Base-by-base conservation (phyloP, 1,140 invertebrate genomes). In the Megathymus violae region DNA sequence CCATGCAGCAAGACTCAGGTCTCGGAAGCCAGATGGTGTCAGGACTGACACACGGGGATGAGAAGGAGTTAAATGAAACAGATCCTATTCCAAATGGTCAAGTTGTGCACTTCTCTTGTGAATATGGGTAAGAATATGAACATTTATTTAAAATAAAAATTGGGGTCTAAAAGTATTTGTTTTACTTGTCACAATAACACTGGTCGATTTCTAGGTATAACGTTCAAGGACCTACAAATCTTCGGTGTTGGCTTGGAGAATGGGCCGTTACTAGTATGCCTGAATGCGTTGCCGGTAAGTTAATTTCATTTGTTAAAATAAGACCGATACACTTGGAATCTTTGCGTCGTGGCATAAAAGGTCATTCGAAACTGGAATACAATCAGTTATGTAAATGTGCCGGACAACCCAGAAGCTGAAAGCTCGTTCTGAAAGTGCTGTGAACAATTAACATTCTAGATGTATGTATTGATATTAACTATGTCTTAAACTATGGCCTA, bases 201-300 rank as follows among this genome's bases (percentile, higher is more conserved):
- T 22, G 3, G 43, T 69, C 16, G 41, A 59, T 43, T 62, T 77
- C 52, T 64, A 92, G 91, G 5, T 95, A 94, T 75, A 93, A 94
- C 61, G 89, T 94, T 0, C 93, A 94, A 84, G 96, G 96, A 1
- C 92, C 95, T 0, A 94, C 93, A 7, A 94, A 94, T 71, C 86
- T 97, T 10, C 91, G 94, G 17, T 97, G 96, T 74, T 95, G 94
- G 92, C 94, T 95, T 71, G 96, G 96, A 7, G 94, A 96, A 68
- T 97, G 95, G 95, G 94, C 95, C 0, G 93, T 94, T 0, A 93
- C 93, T 11, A 92, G 93, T 41, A 93, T 95, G 76, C 96, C 96
- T 0, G 95, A 96, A 78, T 97, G 96, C 87, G 93, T 94, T 11
- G 94, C 96, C 80, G 93, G 95, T 95, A 71, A 41, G 36, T 44